A percentile compares a stretch with the other conserved stretches of the same genome.
Conservation (phyloP, 2,113 vertebrate species). For the Salminus brasiliensis region DNA sequence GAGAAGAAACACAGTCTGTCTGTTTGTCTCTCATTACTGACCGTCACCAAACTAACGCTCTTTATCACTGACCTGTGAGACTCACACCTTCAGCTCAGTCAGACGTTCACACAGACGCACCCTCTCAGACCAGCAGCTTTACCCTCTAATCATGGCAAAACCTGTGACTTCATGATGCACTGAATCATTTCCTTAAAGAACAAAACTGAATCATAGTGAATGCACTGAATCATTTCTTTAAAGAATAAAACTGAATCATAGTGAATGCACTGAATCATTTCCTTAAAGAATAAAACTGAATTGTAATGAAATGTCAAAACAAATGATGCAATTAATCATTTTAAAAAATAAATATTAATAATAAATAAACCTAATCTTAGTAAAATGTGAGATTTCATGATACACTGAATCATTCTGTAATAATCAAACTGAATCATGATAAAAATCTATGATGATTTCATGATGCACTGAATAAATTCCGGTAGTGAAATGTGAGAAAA, state of each 20-base stretch:
- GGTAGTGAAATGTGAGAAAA: no score
- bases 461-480: no score
- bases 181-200: no score
- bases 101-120: not conserved
- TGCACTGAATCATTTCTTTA: no score
- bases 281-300: no score
- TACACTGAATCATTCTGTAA: not conserved
- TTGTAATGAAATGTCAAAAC: no score
- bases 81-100: not conserved
- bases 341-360: no score
- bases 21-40: conserved; percentile 13
- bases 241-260: no score
- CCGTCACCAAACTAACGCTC: conserved; percentile 11
- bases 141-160: not conserved
- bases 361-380: no score
- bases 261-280: no score
- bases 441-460: not conserved
- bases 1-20: conserved; percentile 16
- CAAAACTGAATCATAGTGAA: no score
- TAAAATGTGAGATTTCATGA: not conserved
- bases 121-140: not conserved
- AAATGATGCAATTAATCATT: no score
- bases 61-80: conserved; percentile 31
- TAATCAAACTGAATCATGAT: not conserved
- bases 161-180: not conserved